These are phyloP conservation scores for Pao palembangensis DNA, from an alignment of 2,113 vertebrate species.

Conservation along the genomic window DNA sequence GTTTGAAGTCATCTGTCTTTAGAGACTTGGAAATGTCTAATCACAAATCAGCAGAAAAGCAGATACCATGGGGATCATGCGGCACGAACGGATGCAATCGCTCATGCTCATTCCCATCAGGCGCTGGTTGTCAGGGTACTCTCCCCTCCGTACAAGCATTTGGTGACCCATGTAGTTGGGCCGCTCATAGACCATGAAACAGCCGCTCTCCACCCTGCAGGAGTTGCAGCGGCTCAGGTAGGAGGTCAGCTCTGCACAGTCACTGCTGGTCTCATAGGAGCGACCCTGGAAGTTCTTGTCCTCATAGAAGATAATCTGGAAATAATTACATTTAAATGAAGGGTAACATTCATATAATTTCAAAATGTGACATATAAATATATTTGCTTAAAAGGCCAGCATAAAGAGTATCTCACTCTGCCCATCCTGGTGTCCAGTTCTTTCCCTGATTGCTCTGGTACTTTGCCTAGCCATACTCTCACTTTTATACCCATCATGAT, in stretches of 20 bases:
- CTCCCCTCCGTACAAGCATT: conserved; percentile 65
- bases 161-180: conserved; percentile 60
- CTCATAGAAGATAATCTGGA: conserved; percentile 68
- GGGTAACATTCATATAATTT: too few relatives aligned
- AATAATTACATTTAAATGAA: neutral
- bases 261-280: conserved; percentile 63
- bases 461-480: conserved; percentile 19
- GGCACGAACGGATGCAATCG: conserved; percentile 74
- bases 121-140: conserved; percentile 72
- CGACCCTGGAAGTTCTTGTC: conserved; percentile 69
- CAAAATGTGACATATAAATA: neutral
- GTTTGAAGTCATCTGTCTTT: neutral
- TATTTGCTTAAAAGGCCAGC: neutral
- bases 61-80: conserved; percentile 70
- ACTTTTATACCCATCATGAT: conserved; percentile 65
- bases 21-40: neutral
- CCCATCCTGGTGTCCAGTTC: conserved; percentile 50
- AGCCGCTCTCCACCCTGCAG: conserved; percentile 64
- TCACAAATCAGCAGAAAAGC: neutral
- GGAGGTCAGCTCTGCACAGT: conserved; percentile 62
- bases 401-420: conserved; percentile 49
- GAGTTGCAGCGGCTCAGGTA: conserved; percentile 68
- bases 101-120: conserved; percentile 65
- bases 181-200: conserved; percentile 67
- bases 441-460: conserved; percentile 36